Evolutionary conservation across 2,888 invertebrate species (phyloP), one percentile per base, ranked within the genome.

Genomic region (Spodoptera picta): DNA sequence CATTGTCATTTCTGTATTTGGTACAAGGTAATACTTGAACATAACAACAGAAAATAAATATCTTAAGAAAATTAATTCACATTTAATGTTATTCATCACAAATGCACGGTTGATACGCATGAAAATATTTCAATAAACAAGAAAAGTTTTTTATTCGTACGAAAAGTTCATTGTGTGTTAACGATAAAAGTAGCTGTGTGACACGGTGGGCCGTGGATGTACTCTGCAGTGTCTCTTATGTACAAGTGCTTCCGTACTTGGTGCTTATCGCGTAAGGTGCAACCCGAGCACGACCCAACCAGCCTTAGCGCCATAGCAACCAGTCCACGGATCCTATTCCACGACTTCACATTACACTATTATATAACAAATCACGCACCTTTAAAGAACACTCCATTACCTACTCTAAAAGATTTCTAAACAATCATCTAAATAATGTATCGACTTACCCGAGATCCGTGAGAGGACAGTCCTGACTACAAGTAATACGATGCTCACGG

Each of bases 221-320:
- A 73, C 65, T 7, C 11, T 27, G 1, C 46, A 56, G 51, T 47
- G 48, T 24, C 36, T 23, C 52, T 23, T 19, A 23, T 36, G 11
- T 19, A 53, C 11, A 42, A 51, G 48, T 63, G 63, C 70, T 75
- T 72, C 77, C 69, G 71, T 54, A 75, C 77, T 73, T 73, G 61
- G 66, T 63, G 51, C 57, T 73, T 75, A 81, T 73, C 70, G 63
- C 50, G 46, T 44, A 31, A 49, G 42, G 48, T 75, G 78, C 61
- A 71, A 79, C 65, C 48, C 31, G 80, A 85, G 54, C 60, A 52
- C 60, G 55, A 50, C 44, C 58, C 59, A 50, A 50, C 69, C 60
- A 65, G 43, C 61, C 56, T 69, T 80, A 80, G 84, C 87, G 88
- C 88, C 90, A 87, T 89, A 78, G 88, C 86, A 90, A 91, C 89